Base-by-base conservation (phyloP, 2,888 invertebrate genomes). In the Corbicula japonica region DNA sequence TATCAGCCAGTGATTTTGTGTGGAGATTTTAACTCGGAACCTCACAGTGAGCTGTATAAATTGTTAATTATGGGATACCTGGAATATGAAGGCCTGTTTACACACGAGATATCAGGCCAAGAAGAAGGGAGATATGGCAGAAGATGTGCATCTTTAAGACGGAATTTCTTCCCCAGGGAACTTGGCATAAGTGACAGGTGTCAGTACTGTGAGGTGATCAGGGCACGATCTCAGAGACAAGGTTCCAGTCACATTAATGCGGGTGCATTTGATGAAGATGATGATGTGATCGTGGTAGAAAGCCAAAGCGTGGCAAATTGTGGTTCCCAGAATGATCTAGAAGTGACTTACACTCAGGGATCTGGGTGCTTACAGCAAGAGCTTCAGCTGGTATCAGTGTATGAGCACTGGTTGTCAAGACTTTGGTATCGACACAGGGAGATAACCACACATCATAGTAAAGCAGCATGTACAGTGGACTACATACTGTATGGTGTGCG, bases 11-110 rank as follows among this genome's bases (percentile, higher is more conserved):
- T 97, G 5, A 96, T 99, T 76, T 86, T 99, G 77, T 96, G 97
- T 4, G 99, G 99, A 0, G 99, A 99, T 93, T 97, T 99, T 80
- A 99, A 99, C 94, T 95, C 97, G 1, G 94, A 95, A 72, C 97
- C 98, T 0, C 93, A 95, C 52, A 96, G 97, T 48, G 95, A 95
- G 1, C 95, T 97, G 0, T 96, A 96, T 88, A 93, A 95, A 70
- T 95, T 97, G 56, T 93, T 98, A 61, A 95, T 95, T 0, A 94
- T 94, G 30, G 97, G 97, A 21, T 89, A 92, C 56, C 94, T 97
- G n/a, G 71, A 90, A 28, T 93, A 86, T 93, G 88, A 91, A 28
- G 91, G 92, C 2, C 80, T 92, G 4, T 65, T 84, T 3, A 77
- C 87, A 26, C 87, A 89, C 5, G 80, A 86, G 3, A 84, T 94